Evolutionary conservation across 1,140 invertebrate genomes (phyloP), one percentile per base, ranked within the genome.

Genomic region (Eufriesea mexicana): DNA sequence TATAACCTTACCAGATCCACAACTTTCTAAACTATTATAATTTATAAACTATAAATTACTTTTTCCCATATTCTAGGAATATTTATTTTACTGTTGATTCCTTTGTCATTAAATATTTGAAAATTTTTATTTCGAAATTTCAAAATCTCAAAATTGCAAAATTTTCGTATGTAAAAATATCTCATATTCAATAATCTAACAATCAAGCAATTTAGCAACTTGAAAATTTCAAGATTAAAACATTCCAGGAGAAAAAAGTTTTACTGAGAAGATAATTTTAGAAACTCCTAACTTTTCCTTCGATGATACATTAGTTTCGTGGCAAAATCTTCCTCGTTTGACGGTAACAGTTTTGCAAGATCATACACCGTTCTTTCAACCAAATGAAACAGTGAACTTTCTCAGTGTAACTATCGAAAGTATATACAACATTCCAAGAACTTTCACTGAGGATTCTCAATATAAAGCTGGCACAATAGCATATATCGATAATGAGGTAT

Each of bases 341-440:
- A 85, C 84, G 0, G 20, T 89, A 20, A 86, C 83, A 0, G 28
- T 87, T 9, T 57, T 4, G 0, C 82, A 82, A 25, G 23, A 84
- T 5, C 61, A 78, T 5, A 8, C 20, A 1, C 25, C 73, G 14
- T 64, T 89, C 42, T 84, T 85, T 35, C 59, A 83, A 10, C 16
- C 67, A 25, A 35, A 87, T 10, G 47, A 61, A 6, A 16, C 42
- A 5, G 49, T 85, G 1, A 92, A 92, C 75, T 86, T 87, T 86
- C 23, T 92, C 0, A 87, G 59, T 25, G 72, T 92, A 8, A 92
- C 90, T 0, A 42, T 92, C 2, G 91, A 92, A 71, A 92, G 88
- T 54, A 88, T 92, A 51, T 89, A 91, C 57, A 92, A 92, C 84
- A 23, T 72, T 9, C 89, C 89, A 16, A 49, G 64, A 57, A 70